These are phyloP conservation scores for Echinometra lucunter DNA, from an alignment of 53 echinoderm and acorn worm species.

Conservation along the genomic window DNA sequence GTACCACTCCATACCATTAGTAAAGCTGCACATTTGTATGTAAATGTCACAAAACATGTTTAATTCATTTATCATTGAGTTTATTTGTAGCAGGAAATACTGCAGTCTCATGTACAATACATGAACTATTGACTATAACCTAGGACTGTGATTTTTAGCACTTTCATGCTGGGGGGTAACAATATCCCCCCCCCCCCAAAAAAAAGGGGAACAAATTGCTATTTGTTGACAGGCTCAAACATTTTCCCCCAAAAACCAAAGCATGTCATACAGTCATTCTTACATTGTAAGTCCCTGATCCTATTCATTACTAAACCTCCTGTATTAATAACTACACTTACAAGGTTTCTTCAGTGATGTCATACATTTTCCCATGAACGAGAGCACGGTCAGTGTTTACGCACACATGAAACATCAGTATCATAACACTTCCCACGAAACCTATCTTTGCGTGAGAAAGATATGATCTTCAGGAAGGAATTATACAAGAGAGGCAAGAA, in stretches of 20 bases:
- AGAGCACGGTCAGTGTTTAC: slow-evolving; percentile 7
- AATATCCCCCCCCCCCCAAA: too few species aligned
- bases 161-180: neutral
- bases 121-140: too few species aligned
- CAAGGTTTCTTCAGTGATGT: neutral
- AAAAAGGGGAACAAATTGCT: too few species aligned
- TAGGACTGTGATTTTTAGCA: neutral
- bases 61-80: neutral
- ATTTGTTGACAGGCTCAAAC: too few species aligned
- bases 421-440: neutral
- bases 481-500: neutral
- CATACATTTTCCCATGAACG: neutral
- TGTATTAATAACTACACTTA: neutral
- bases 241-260: too few species aligned
- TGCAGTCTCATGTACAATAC: too few species aligned
- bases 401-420: neutral
- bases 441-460: neutral
- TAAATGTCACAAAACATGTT: neutral
- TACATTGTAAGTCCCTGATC: neutral
- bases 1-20: too few species aligned
- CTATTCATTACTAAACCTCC: neutral
- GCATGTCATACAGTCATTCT: too few species aligned
- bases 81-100: neutral
- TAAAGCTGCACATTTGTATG: neutral
- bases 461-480: neutral